Evolutionary conservation across 1,140 invertebrate genomes (phyloP), one percentile per base, ranked within the genome.

Genomic region (Leguminivora glycinivorella): DNA sequence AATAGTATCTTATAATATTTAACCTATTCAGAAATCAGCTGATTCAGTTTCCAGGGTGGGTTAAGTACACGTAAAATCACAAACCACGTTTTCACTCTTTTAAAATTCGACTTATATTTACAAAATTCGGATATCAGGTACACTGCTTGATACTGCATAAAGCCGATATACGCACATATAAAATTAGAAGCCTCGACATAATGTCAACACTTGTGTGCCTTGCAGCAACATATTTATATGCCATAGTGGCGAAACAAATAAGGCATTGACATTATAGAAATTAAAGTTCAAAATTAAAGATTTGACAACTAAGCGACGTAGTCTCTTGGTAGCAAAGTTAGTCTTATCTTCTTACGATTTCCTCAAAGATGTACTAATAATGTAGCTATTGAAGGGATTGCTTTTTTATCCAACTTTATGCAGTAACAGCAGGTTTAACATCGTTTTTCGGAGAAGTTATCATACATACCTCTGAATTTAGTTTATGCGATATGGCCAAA

Each of bases 31-130:
- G 71, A 72, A 43, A 76, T 76, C 75, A 78, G 79, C 71, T 82
- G 68, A 79, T 78, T 70, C 74, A 79, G 78, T 80, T 72, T 67
- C 79, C 67, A 76, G 84, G 85, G 87, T 89, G 87, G 87, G 87
- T 83, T 80, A 47, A 79, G 78, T 84, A 81, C 67, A 73, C 80
- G 29, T 79, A 75, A 78, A 81, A 85, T 86, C 80, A 85, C 83
- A 85, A 82, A 84, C 75, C 75, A 73, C 78, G 47, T 73, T 70
- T 74, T 72, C 72, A 72, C 70, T 71, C n/a, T 56, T 29, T 26
- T 34, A 52, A 52, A 43, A 10, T 66, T 43, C 25, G 58, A 70
- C 34, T 31, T 63, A 63, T 29, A 29, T 52, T 26, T 63, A 63
- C n/a, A 63, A 17, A 6, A 17, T 63, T 63, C 58, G 25, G 26